phyloP scores from a whole-genome alignment of 2,888 invertebrate species.

The Elegia similella region DNA sequence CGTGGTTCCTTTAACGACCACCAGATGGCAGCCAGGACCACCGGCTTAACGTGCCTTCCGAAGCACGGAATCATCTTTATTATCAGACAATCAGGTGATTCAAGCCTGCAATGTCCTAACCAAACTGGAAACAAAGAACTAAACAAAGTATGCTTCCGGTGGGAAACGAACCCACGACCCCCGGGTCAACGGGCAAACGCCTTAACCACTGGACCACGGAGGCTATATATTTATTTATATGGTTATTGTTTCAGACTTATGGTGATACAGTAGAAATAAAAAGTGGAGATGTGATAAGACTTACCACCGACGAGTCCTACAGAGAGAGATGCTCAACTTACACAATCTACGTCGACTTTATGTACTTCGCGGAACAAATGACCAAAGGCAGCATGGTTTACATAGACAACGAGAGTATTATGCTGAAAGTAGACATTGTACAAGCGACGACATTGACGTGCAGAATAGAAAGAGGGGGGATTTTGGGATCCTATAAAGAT shows the following conservation, averaged over 20 bases:
- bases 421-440: slow-evolving; percentile 84
- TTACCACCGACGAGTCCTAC: slow-evolving; percentile 81
- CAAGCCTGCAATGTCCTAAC: too few relatives aligned
- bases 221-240: too few relatives aligned
- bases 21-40: too few relatives aligned
- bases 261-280: slow-evolving; percentile 59
- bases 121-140: too few relatives aligned
- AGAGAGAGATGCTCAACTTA: slow-evolving; percentile 78
- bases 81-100: too few relatives aligned
- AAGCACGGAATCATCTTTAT: too few relatives aligned
- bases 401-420: slow-evolving; percentile 87
- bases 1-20: too few relatives aligned
- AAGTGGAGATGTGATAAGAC: slow-evolving; percentile 64
- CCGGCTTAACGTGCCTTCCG: too few relatives aligned
- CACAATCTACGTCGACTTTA: slow-evolving; percentile 80
- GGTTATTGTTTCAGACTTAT: slow-evolving; percentile 44
- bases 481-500: slow-evolving; percentile 63
- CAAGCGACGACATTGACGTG: slow-evolving; percentile 66
- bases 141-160: too few relatives aligned
- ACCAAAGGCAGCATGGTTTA: slow-evolving; percentile 71
- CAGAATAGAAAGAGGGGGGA: slow-evolving; percentile 63
- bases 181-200: too few relatives aligned
- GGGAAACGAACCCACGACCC: too few relatives aligned
- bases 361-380: slow-evolving; percentile 72
- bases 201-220: too few relatives aligned